Conservation (phyloP, 2,797 vertebrate genomes). For the Erithacus rubecula region DNA sequence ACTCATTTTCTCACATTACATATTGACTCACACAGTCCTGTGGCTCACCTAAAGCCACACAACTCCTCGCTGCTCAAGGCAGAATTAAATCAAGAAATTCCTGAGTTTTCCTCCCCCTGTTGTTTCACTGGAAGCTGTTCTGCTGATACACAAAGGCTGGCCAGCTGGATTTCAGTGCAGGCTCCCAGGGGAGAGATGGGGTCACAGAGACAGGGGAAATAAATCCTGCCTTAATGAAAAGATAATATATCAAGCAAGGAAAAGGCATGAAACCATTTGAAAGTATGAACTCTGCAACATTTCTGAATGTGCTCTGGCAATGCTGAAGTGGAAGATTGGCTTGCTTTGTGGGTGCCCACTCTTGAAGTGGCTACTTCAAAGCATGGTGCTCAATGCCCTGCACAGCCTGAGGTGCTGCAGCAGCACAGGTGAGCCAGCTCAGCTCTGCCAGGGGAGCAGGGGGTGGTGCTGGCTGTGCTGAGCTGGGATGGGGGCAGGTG, state of each 20-base stretch:
- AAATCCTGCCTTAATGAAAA: not conserved
- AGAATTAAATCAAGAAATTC: constrained; percentile 8
- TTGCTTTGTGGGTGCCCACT: not conserved
- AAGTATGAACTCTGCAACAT: not conserved
- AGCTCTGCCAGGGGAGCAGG: not conserved
- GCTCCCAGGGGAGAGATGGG: constrained; percentile 19
- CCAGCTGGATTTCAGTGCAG: constrained; percentile 15
- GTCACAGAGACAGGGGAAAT: not conserved
- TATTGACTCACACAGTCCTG: not conserved
- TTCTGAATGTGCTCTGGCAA: not conserved
- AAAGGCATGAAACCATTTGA: not conserved
- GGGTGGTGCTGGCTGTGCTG: not conserved
- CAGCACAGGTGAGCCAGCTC: not conserved
- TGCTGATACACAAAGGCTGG: not conserved
- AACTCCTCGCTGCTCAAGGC: not conserved
- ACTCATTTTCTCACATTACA: not conserved
- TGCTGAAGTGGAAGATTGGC: not conserved
- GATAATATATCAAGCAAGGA: not conserved
- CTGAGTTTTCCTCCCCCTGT: not conserved
- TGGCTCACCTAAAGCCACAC: constrained; percentile 23
- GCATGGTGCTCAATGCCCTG: not conserved
- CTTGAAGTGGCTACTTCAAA: not conserved
- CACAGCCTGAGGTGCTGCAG: not conserved
- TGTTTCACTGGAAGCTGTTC: not conserved
- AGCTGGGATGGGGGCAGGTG: not conserved